Evolutionary conservation across 1,140 invertebrate species (phyloP).

Genomic region (Phymastichus coffea): DNA sequence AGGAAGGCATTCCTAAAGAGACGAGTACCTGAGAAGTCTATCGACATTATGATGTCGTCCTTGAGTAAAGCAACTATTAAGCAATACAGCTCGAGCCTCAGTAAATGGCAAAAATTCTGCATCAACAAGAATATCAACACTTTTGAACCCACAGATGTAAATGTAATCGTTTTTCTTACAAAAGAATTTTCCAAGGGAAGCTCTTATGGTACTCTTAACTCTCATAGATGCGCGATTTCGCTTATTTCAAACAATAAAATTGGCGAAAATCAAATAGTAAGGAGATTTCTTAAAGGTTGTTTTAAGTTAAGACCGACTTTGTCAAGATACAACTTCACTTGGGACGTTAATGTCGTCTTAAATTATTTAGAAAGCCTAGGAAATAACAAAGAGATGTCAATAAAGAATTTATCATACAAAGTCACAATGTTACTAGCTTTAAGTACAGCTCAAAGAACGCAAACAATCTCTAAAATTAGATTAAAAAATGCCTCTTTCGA

Average conservation of each 20-base stretch:
- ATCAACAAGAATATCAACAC: background rate
- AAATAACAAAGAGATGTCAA: background rate
- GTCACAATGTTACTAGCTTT: slow-evolving; percentile 25
- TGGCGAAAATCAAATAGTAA: slow-evolving; percentile 26
- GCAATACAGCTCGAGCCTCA: background rate
- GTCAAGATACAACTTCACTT: slow-evolving; percentile 37
- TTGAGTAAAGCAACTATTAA: slow-evolving; percentile 20
- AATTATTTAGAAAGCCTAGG: slow-evolving; percentile 27
- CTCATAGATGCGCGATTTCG: slow-evolving; percentile 28
- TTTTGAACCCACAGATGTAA: background rate
- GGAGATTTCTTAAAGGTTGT: slow-evolving; percentile 36
- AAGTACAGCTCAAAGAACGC: background rate
- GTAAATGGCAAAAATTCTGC: background rate
- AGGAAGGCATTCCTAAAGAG: slow-evolving; percentile 24
- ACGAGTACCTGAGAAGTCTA: slow-evolving; percentile 20
- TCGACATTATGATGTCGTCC: slow-evolving; percentile 31
- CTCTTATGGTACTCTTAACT: slow-evolving; percentile 35
- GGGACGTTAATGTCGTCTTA: slow-evolving; percentile 37
- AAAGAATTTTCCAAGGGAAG: slow-evolving; percentile 18
- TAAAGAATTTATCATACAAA: slow-evolving; percentile 30
- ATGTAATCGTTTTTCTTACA: slow-evolving; percentile 22
- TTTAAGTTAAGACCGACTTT: slow-evolving; percentile 32
- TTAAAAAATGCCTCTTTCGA: background rate
- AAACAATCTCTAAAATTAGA: slow-evolving; percentile 1
- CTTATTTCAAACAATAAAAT: slow-evolving; percentile 18